Base-by-base conservation (phyloP, 92 coral and sea anemone genomes). In the Galaxea fascicularis region DNA sequence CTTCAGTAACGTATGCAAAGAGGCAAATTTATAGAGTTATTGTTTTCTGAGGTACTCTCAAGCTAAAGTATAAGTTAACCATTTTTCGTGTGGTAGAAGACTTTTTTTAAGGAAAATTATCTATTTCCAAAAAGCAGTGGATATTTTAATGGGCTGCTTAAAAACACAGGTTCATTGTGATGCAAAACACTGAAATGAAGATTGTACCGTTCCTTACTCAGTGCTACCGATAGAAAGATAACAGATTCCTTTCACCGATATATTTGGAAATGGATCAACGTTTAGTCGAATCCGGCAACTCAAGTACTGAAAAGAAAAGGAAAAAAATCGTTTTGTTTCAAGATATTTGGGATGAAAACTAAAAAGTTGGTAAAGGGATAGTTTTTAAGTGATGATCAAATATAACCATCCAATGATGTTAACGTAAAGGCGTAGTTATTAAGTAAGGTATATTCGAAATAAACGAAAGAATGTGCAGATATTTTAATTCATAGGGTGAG, bases 21-120 rank as follows among this genome's bases (percentile, higher is more conserved):
- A 79, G 35, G 54, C 65, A 79, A 51, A 49, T 49, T 14, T 66
- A 65, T 51, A 27, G 27, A 79, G 44, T 51, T 21, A 66, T 49
- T 79, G 28, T 64, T 22, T n/a, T 46, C 47, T 51, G n/a, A 6
- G n/a, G 20, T 20, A 35, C 49, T 20, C 16, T 39, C 16, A 1
- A n/a, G 73, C 8, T 4, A 67, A 67, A 20, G 73, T n/a, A 25
- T 22, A 60, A 21, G 35, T 26, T 63, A 18, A 39, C 11, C 8
- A 31, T 69, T 44, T 39, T n/a, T 35, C 52, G 0, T 69, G n/a
- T 11, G 20, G 58, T 47, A 71, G 35, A 47, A 10, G 10, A 44
- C 46, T 0, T 4, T 71, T 71, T 71, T 9, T 25, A 2, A 35
- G 41, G 41, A 35, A 35, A 35, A 35, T 35, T 7, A 18, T 62